Evolutionary conservation across 2,797 vertebrate species (phyloP).

Genomic region (Helicolenus hilgendorfi): DNA sequence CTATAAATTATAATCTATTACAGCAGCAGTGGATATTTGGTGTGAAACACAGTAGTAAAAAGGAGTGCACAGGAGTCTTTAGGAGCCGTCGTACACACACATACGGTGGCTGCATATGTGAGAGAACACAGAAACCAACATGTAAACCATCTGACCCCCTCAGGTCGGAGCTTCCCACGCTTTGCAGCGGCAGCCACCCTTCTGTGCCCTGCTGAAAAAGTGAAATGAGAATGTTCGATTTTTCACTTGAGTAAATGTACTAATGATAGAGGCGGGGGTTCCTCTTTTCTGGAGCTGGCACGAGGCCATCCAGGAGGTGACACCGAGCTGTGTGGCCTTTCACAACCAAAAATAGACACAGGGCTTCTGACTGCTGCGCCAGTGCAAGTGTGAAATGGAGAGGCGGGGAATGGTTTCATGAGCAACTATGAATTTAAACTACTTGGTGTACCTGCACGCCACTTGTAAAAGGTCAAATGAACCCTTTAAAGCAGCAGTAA

Average conservation of each 20-base stretch:
- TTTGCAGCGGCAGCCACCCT: constrained; percentile 13
- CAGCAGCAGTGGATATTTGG: no score
- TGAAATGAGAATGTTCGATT: constrained; percentile 81
- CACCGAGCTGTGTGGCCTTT: constrained; percentile 26
- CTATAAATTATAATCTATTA: no score
- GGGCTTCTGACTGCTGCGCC: neutral
- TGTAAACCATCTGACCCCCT: constrained; percentile 33
- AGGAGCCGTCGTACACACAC: neutral
- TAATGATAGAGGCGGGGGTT: constrained; percentile 59
- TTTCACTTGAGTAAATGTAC: constrained; percentile 77
- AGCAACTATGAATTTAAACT: neutral
- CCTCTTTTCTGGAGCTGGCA: constrained; percentile 71
- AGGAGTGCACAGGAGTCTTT: neutral
- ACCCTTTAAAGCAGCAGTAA: neutral
- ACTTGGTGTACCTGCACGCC: neutral
- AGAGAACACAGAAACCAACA: constrained; percentile 25
- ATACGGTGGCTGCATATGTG: neutral
- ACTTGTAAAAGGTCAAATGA: neutral
- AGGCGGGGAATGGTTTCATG: neutral
- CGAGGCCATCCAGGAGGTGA: constrained; percentile 23
- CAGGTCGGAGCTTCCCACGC: constrained; percentile 34
- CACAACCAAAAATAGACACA: constrained; percentile 34
- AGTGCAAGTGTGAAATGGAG: constrained; percentile 31
- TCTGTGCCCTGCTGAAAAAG: constrained; percentile 55
- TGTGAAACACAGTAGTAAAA: no score